Conservation (phyloP, 1,140 invertebrate genomes). For the Xylocopa sonorina region DNA sequence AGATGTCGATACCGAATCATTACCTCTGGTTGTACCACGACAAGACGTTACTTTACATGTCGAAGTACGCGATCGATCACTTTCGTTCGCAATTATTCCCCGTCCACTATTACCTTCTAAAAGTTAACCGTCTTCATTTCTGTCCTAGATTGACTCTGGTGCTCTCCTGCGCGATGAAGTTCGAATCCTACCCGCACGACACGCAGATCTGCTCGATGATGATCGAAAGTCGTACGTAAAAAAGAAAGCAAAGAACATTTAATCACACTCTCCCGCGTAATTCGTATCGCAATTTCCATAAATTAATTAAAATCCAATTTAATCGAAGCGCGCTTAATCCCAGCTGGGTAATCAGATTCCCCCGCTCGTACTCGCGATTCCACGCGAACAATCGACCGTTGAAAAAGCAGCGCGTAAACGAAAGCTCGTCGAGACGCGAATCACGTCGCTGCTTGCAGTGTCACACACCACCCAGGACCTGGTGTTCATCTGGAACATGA, state of each 20-base stretch:
- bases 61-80: slow-evolving; percentile 85
- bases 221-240: slow-evolving; percentile 93
- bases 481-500: slow-evolving; percentile 94
- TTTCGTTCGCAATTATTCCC: neutral
- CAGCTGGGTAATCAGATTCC: too few relatives aligned
- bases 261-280: too few relatives aligned
- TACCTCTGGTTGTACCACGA: slow-evolving; percentile 96
- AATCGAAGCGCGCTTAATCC: too few relatives aligned
- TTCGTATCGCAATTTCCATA: neutral
- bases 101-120: neutral
- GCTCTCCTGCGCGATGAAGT: slow-evolving; percentile 96
- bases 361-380: too few relatives aligned
- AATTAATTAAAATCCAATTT: neutral
- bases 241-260: too few relatives aligned
- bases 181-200: slow-evolving; percentile 95
- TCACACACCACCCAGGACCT: slow-evolving; percentile 92
- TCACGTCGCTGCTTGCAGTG: slow-evolving; percentile 82
- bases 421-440: neutral
- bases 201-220: slow-evolving; percentile 95
- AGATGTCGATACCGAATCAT: slow-evolving; percentile 97
- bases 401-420: neutral
- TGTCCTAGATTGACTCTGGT: slow-evolving; percentile 90
- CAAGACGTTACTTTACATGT: slow-evolving; percentile 95
- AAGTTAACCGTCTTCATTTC: slow-evolving; percentile 61
- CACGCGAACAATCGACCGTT: neutral